Conservation (phyloP, 2,888 invertebrate species). For the Drosophila nr. perissopoda region DNA sequence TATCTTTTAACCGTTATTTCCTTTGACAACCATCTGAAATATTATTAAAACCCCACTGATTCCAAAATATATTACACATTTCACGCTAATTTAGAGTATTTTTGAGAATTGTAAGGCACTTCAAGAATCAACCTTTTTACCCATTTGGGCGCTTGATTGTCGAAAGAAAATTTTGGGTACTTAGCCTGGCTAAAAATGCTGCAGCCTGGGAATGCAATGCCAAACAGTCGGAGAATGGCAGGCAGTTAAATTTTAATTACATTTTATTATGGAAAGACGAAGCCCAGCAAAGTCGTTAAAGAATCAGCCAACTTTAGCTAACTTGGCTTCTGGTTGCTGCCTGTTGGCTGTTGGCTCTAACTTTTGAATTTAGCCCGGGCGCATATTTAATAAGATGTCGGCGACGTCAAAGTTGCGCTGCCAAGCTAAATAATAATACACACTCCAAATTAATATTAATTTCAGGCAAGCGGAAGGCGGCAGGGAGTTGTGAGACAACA, state of each 20-base stretch:
- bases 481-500: neutral
- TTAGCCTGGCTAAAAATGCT: slow-evolving; percentile 10
- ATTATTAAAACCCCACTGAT: neutral
- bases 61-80: neutral
- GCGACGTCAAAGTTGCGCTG: slow-evolving; percentile 45
- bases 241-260: slow-evolving; percentile 77
- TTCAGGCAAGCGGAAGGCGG: slow-evolving; percentile 17
- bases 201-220: slow-evolving; percentile 41
- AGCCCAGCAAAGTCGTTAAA: slow-evolving; percentile 44
- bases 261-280: slow-evolving; percentile 64
- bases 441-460: slow-evolving; percentile 76
- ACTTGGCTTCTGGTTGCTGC: slow-evolving; percentile 19
- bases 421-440: slow-evolving; percentile 63
- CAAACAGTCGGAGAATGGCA: slow-evolving; percentile 34
- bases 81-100: neutral
- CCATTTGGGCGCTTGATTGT: slow-evolving; percentile 6
- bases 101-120: neutral
- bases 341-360: slow-evolving; percentile 7
- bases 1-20: neutral
- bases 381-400: slow-evolving; percentile 69
- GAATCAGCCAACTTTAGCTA: slow-evolving; percentile 30
- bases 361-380: slow-evolving; percentile 50
- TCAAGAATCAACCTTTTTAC: neutral
- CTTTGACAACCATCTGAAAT: neutral
- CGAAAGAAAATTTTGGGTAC: slow-evolving; percentile 17